Evolutionary conservation across 1,140 invertebrate genomes (phyloP).

Genomic region (Trichonephila inaurata): DNA sequence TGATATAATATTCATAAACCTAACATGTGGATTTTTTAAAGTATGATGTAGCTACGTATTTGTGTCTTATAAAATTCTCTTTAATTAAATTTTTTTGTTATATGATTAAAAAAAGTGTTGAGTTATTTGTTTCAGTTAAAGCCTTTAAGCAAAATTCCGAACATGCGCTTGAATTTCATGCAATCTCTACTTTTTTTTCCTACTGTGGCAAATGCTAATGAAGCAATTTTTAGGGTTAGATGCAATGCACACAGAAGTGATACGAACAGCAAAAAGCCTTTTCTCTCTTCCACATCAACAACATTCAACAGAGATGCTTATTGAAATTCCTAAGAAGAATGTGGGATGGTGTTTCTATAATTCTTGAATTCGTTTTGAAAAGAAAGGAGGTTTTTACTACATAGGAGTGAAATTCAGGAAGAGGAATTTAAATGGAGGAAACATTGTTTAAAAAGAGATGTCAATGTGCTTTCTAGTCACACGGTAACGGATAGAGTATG

Average conservation of each 20-base stretch:
- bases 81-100: too few relatives aligned
- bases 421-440: neutral
- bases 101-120: too few relatives aligned
- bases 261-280: neutral
- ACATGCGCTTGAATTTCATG: neutral
- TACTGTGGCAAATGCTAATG: neutral
- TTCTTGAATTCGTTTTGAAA: neutral
- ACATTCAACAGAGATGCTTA: neutral
- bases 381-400: neutral
- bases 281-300: neutral
- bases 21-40: too few relatives aligned
- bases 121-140: too few relatives aligned
- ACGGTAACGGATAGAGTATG: too few relatives aligned
- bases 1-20: too few relatives aligned
- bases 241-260: neutral
- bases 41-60: too few relatives aligned
- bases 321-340: neutral
- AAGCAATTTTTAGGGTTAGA: neutral
- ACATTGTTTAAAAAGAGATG: too few relatives aligned
- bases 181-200: neutral
- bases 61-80: too few relatives aligned
- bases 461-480: neutral
- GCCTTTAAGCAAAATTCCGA: neutral
- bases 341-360: neutral
- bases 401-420: neutral